Evolutionary conservation across 2,888 invertebrate species (phyloP).

Genomic region (Lepidocyrtoides sp.): DNA sequence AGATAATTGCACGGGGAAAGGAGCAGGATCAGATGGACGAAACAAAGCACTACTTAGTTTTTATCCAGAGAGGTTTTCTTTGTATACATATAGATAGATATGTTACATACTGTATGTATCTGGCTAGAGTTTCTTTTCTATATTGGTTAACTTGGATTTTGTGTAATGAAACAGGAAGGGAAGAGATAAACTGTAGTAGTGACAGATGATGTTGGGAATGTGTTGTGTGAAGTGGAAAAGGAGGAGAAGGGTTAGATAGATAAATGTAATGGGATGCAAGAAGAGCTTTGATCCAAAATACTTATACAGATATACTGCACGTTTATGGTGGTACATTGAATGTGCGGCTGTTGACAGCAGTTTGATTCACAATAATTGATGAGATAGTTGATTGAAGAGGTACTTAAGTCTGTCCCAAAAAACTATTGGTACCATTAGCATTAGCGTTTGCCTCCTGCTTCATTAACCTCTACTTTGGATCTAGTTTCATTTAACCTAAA

Average conservation of each 20-base stretch:
- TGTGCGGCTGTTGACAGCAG: conserved; percentile 52
- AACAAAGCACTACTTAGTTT: conserved; percentile 35
- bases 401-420: conserved; percentile 55
- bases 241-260: not conserved
- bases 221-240: not conserved
- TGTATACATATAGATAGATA: too few relatives aligned
- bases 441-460: conserved; percentile 45
- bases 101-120: too few relatives aligned
- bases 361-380: conserved; percentile 63
- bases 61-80: not conserved
- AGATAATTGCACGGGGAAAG: conserved; percentile 50
- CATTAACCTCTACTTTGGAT: conserved; percentile 52
- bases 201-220: conserved; percentile 2
- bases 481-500: not conserved
- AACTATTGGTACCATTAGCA: conserved; percentile 49
- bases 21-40: conserved; percentile 46
- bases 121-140: not conserved
- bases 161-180: not conserved
- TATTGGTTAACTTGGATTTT: conserved; percentile 25
- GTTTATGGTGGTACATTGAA: not conserved
- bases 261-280: too few relatives aligned
- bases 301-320: not conserved
- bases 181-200: not conserved
- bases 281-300: too few relatives aligned
- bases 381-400: conserved; percentile 64